phyloP scores from a whole-genome alignment of 1,140 invertebrate species.

The Brachystomella parvula region DNA sequence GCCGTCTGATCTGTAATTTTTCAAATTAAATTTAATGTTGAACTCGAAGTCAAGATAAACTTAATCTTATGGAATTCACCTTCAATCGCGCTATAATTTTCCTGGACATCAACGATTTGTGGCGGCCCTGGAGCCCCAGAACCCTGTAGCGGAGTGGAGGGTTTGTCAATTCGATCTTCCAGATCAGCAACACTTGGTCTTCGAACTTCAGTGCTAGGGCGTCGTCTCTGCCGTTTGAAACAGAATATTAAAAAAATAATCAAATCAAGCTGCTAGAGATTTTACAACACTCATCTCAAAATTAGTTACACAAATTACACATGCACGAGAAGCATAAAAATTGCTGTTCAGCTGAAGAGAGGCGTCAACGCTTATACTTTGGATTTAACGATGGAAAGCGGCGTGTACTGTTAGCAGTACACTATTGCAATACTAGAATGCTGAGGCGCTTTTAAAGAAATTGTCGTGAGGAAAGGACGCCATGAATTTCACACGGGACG shows the following conservation, averaged over 20 bases:
- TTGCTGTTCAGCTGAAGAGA: background rate
- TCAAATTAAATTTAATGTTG: background rate
- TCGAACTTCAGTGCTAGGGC: conserved; percentile 74
- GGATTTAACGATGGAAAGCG: no score
- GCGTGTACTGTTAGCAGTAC: no score
- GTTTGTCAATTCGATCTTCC: conserved; percentile 77
- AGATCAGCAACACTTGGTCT: conserved; percentile 78
- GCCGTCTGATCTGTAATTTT: conserved; percentile 66
- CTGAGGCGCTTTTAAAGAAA: no score
- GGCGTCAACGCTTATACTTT: no score
- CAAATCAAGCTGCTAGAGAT: conserved; percentile 14
- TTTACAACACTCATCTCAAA: conserved; percentile 18
- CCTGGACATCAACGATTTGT: conserved; percentile 76
- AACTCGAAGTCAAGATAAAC: background rate
- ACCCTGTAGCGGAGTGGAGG: conserved; percentile 74
- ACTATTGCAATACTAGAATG: no score
- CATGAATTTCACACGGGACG: no score
- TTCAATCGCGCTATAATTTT: conserved; percentile 85
- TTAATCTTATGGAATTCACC: conserved; percentile 49
- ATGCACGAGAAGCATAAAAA: conserved; percentile 9
- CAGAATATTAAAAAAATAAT: no score
- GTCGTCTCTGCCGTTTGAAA: conserved; percentile 55
- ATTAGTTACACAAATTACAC: conserved; percentile 2
- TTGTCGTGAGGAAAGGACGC: no score
- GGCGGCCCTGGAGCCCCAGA: conserved; percentile 70